Base-by-base conservation (phyloP, 1,140 invertebrate genomes). In the Holcopasites calliopsidis region DNA sequence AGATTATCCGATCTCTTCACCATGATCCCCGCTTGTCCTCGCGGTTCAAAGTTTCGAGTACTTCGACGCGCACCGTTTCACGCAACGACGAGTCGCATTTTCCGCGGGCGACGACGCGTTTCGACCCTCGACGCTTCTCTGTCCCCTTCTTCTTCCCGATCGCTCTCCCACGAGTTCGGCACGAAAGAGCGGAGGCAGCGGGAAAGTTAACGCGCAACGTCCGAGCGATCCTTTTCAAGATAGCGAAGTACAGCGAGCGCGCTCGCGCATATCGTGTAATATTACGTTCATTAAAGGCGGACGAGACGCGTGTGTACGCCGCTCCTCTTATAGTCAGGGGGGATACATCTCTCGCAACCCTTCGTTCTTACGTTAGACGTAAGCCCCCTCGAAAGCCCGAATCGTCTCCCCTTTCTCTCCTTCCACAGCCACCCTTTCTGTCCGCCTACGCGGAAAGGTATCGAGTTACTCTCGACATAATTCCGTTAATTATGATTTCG, bases 401-500 rank as follows among this genome's bases (percentile, higher is more conserved):
- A 23, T 13, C 23, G 74, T 62, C 70, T 69, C 58, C 76, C 77
- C 62, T 26, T 35, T 38, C 61, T 18, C 33, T 55, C 47, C 50
- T 76, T 68, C 42, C 57, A n/a, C n/a, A n/a, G n/a, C n/a, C n/a
- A n/a, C n/a, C n/a, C n/a, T n/a, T n/a, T n/a, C n/a, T n/a, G n/a
- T n/a, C n/a, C n/a, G 55, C 52, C 72, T 64, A 73, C 73, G 74
- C 81, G 71, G 72, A 75, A 87, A 87, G 79, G 83, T 89, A 89
- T 89, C 87, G 84, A 82, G 87, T 89, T 89, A 88, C 87, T 82
- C 72, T 54, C 68, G 55, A 75, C 83, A 87, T 89, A 88, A 91
- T 91, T 91, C 88, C 86, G 88, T 91, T 91, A 90, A 91, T 91
- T 90, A 91, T 89, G 86, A 90, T 90, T 90, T 89, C 85, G 84